Evolutionary conservation across 2,888 invertebrate species (phyloP).

Genomic region (Apotomis betuletana): DNA sequence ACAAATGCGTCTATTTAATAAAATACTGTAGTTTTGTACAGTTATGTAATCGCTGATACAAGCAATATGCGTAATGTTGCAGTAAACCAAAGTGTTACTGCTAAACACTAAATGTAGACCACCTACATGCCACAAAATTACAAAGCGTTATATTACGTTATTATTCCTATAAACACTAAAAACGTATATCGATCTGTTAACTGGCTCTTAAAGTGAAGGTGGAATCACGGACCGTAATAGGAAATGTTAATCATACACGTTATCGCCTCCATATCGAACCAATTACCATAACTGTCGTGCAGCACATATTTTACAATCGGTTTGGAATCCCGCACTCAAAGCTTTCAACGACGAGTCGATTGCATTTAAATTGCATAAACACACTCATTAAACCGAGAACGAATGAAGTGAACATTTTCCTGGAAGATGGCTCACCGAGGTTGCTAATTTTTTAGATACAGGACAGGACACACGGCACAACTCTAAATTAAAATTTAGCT

Average conservation of each 20-base stretch:
- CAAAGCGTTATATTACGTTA: neutral
- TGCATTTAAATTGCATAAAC: constrained; percentile 35
- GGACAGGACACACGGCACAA: too few relatives aligned
- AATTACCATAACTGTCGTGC: constrained; percentile 26
- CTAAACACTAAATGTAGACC: too few relatives aligned
- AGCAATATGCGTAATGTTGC: too few relatives aligned
- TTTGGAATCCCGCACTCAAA: constrained; percentile 20
- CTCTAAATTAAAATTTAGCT: too few relatives aligned
- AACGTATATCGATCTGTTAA: neutral
- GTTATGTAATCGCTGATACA: too few relatives aligned
- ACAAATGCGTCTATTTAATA: too few relatives aligned
- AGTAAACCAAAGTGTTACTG: too few relatives aligned
- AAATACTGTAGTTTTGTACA: too few relatives aligned
- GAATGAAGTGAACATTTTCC: constrained; percentile 26
- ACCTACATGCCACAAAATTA: too few relatives aligned
- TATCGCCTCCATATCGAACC: constrained; percentile 6
- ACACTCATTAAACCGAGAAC: constrained; percentile 27
- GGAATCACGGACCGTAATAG: neutral
- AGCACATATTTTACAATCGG: constrained; percentile 26
- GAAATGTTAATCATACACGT: neutral
- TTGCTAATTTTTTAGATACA: constrained; percentile 13
- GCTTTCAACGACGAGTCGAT: constrained; percentile 22
- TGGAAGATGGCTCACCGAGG: constrained; percentile 21
- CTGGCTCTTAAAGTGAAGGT: neutral
- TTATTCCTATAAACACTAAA: neutral